A percentile compares a stretch with the other conserved stretches of the same genome.
Conservation (phyloP, 2,797 vertebrate genomes). For the Apodemus agrarius region DNA sequence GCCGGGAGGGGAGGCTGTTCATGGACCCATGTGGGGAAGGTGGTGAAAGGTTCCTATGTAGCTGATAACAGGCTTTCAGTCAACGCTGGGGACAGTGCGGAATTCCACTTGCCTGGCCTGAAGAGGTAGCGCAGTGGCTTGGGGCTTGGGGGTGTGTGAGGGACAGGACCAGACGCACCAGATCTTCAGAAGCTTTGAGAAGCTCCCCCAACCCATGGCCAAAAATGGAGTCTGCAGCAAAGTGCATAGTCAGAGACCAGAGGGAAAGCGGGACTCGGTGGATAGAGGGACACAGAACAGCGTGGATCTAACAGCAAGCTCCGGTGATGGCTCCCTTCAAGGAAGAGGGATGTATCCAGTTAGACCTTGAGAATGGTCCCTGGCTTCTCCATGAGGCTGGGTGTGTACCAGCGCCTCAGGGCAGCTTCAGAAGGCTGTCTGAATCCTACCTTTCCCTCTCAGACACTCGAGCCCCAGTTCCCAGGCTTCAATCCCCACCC, state of each 20-base stretch:
- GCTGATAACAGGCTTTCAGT: not conserved
- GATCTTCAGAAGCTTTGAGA: not conserved
- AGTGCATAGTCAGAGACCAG: not conserved
- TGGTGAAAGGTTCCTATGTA: not conserved
- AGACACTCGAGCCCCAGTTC: not conserved
- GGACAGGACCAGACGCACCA: not conserved
- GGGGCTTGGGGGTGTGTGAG: not conserved
- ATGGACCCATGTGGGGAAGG: not conserved
- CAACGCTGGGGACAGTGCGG: not conserved
- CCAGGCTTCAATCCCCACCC: not conserved
- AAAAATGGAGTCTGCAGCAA: not conserved
- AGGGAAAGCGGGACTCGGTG: not conserved
- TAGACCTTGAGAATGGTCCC: not conserved
- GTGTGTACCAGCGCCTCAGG: not conserved
- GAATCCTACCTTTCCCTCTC: not conserved
- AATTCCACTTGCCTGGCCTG: not conserved
- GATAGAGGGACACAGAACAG: not conserved
- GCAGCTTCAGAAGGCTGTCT: not conserved
- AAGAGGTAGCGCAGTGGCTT: not conserved
- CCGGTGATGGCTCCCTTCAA: not conserved
- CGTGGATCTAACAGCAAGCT: not conserved
- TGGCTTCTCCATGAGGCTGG: not conserved
- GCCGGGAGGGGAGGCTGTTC: not conserved
- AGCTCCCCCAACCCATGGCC: not conserved
- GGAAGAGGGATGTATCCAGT: not conserved